phyloP scores from a whole-genome alignment of 2,797 vertebrate genomes.

The Coregonus suidteri region DNA sequence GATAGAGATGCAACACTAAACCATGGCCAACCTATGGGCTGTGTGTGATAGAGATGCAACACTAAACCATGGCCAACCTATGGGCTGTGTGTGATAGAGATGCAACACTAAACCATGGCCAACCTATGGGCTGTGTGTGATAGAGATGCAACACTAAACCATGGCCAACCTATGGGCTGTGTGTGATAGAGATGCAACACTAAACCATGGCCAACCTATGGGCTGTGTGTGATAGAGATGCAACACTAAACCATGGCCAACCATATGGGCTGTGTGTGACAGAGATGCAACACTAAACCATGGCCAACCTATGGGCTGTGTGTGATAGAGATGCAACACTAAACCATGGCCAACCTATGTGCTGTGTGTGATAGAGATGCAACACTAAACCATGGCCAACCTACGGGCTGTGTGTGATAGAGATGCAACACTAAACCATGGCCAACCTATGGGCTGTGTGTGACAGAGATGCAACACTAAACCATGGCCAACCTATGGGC shows the following conservation, averaged over 20 bases:
- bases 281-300: too few species aligned
- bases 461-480: slow-evolving; percentile 34
- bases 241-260: slow-evolving; percentile 52
- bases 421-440: too few species aligned
- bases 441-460: slow-evolving; percentile 28
- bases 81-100: slow-evolving; percentile 33
- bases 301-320: slow-evolving; percentile 27
- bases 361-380: slow-evolving; percentile 14
- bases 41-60: slow-evolving; percentile 10
- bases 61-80: too few species aligned
- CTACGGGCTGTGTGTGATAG: not conserved
- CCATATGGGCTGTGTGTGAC: not conserved
- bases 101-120: slow-evolving; percentile 54
- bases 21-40: slow-evolving; percentile 23
- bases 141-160: too few species aligned
- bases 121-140: not conserved
- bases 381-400: slow-evolving; percentile 53
- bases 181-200: slow-evolving; percentile 22
- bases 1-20: too few species aligned
- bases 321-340: slow-evolving; percentile 32
- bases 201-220: too few species aligned
- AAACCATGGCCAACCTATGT: too few species aligned
- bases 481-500: too few species aligned
- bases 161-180: slow-evolving; percentile 27
- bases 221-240: slow-evolving; percentile 24